phyloP scores from a whole-genome alignment of 2,113 vertebrate species.

The Cairina moschata region DNA sequence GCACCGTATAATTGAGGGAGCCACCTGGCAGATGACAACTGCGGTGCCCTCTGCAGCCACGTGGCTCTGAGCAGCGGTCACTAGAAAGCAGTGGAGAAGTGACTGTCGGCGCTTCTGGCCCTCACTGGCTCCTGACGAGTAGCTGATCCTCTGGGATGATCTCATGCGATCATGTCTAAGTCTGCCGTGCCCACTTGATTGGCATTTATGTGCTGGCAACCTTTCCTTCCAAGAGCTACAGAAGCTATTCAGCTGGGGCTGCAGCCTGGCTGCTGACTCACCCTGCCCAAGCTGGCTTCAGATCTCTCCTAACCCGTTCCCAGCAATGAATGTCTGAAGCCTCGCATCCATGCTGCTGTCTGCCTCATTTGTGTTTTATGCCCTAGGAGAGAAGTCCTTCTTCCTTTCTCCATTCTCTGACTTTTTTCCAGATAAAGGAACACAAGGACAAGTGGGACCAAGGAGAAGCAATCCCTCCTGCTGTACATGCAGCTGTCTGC shows the following conservation, averaged over 20 bases:
- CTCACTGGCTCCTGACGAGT: background rate
- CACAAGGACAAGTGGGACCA: background rate
- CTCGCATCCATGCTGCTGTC: background rate
- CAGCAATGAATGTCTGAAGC: conserved; percentile 2
- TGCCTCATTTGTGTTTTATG: background rate
- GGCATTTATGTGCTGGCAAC: background rate
- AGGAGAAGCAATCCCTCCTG: background rate
- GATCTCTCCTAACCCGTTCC: background rate
- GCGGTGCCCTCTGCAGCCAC: background rate
- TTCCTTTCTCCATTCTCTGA: background rate
- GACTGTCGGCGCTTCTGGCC: background rate
- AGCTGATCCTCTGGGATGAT: background rate
- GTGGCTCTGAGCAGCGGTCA: background rate
- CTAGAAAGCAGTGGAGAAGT: conserved; percentile 6
- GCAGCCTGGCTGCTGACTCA: background rate
- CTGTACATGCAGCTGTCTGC: background rate
- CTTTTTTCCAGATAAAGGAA: background rate
- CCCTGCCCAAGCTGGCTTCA: background rate
- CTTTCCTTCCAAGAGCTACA: background rate
- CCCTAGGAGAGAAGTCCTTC: background rate
- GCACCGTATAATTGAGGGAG: background rate
- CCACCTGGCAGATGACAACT: background rate
- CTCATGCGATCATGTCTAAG: background rate
- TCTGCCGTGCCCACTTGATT: background rate
- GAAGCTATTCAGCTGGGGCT: background rate